Conservation (phyloP, 2,113 vertebrate genomes). For the Gobio gobio region DNA sequence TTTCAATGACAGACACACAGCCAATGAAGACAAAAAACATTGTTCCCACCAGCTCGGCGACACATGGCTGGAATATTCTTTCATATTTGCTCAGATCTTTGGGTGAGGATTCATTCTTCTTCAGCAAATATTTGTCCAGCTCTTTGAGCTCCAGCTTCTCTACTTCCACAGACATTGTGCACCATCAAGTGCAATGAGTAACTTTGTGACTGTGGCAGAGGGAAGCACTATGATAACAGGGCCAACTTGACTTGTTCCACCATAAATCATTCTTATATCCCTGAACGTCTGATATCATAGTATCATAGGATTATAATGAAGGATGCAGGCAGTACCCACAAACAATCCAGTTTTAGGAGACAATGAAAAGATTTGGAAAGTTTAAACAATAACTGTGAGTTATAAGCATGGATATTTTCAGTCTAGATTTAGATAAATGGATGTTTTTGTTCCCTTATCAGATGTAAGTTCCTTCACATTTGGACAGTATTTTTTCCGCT, state of each 20-base stretch:
- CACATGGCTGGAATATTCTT: slow-evolving; percentile 72
- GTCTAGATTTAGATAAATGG: not conserved
- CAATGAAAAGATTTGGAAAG: not conserved
- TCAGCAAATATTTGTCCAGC: slow-evolving; percentile 57
- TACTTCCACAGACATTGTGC: slow-evolving; percentile 52
- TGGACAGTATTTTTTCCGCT: not conserved
- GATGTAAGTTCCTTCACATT: not conserved
- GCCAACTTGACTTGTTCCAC: not conserved
- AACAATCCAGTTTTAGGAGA: not conserved
- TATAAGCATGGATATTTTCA: not conserved
- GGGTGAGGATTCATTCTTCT: slow-evolving; percentile 38
- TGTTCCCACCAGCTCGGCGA: slow-evolving; percentile 74
- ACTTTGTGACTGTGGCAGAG: slow-evolving; percentile 4
- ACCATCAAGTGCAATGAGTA: not conserved
- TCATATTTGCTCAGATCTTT: slow-evolving; percentile 64
- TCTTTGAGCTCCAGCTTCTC: slow-evolving; percentile 70
- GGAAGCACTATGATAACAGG: slow-evolving; percentile 6
- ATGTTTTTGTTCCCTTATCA: not conserved
- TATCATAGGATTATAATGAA: not conserved
- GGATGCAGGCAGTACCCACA: not conserved
- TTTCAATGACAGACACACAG: slow-evolving; percentile 78
- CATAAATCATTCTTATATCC: slow-evolving; percentile 23
- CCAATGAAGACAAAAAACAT: slow-evolving; percentile 79
- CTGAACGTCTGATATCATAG: slow-evolving; percentile 1
- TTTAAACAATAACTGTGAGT: not conserved